These are phyloP conservation scores for Bedellia somnulentella DNA, from an alignment of 2,888 invertebrate species.

Conservation along the genomic window DNA sequence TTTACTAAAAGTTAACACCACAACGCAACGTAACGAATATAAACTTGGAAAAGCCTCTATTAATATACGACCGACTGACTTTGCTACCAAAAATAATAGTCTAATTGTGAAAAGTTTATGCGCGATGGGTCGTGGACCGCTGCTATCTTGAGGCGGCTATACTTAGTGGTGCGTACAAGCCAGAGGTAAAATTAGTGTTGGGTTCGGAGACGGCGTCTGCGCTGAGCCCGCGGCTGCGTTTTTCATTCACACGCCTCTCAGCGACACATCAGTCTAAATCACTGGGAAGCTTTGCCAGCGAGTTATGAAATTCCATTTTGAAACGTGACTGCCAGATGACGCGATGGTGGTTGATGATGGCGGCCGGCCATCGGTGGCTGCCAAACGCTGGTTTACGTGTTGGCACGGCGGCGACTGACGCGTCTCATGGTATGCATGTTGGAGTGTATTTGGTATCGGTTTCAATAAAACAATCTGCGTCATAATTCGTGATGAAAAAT, in stretches of 20 bases:
- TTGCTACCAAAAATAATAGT: slow-evolving; percentile 64
- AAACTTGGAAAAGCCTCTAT: slow-evolving; percentile 63
- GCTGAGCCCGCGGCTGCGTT: slow-evolving; percentile 10
- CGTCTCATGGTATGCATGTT: too few species aligned
- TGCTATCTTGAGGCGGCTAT: slow-evolving; percentile 63
- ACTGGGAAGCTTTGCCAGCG: too few species aligned
- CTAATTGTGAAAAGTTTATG: slow-evolving; percentile 64
- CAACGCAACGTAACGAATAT: slow-evolving; percentile 62
- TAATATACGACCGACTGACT: slow-evolving; percentile 64
- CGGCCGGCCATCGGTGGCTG: background rate
- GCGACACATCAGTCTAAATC: slow-evolving; percentile 30
- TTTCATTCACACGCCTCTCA: slow-evolving; percentile 31
- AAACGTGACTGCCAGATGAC: slow-evolving; percentile 33
- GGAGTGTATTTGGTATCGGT: too few species aligned
- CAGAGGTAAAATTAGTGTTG: slow-evolving; percentile 55
- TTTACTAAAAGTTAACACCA: slow-evolving; percentile 63
- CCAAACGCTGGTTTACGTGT: too few species aligned
- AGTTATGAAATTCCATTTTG: slow-evolving; percentile 53
- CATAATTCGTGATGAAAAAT: too few species aligned
- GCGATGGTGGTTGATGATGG: background rate
- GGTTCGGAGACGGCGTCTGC: slow-evolving; percentile 48
- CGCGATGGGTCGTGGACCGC: slow-evolving; percentile 61
- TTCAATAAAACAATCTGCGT: too few species aligned
- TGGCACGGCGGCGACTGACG: too few species aligned
- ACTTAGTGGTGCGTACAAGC: slow-evolving; percentile 61